These are phyloP conservation scores for Bombus superbus DNA, from an alignment of 1,140 invertebrate genomes.

Conservation along the genomic window DNA sequence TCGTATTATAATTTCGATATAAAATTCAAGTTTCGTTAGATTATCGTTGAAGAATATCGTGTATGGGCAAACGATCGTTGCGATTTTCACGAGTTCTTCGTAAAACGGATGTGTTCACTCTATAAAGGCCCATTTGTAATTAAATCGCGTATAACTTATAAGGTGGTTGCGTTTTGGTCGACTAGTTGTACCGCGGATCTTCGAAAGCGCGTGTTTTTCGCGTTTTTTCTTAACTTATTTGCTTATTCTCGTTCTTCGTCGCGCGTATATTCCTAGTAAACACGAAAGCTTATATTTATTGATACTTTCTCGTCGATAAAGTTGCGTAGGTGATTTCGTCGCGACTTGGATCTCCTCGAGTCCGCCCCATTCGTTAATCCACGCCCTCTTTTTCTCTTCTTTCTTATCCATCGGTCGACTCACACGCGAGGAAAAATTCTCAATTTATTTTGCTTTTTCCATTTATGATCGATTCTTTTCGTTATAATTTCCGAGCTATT, in stretches of 20 bases:
- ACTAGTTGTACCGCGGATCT: neutral
- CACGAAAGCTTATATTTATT: slow-evolving; percentile 15
- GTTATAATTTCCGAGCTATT: too few relatives aligned
- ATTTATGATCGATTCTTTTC: neutral
- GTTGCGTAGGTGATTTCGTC: neutral
- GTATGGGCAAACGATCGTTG: neutral
- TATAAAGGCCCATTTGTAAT: neutral
- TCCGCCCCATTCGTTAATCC: neutral
- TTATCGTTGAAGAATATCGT: neutral
- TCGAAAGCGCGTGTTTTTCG: neutral
- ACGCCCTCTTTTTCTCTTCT: neutral
- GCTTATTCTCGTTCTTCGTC: neutral
- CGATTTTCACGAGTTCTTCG: neutral
- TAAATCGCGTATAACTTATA: neutral
- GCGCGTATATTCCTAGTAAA: neutral
- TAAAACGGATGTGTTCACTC: neutral
- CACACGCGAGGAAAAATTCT: neutral
- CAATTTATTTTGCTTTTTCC: neutral
- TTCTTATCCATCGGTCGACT: neutral
- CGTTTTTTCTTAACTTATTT: slow-evolving; percentile 27
- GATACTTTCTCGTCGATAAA: neutral
- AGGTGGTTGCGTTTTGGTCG: neutral
- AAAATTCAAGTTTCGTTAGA: neutral
- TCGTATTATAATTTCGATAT: neutral
- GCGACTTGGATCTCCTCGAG: slow-evolving; percentile 6